A percentile compares a stretch with the other conserved stretches of the same genome.
These are phyloP conservation scores for Odontesthes bonariensis DNA, from an alignment of 2,113 vertebrate genomes.

Conservation along the genomic window DNA sequence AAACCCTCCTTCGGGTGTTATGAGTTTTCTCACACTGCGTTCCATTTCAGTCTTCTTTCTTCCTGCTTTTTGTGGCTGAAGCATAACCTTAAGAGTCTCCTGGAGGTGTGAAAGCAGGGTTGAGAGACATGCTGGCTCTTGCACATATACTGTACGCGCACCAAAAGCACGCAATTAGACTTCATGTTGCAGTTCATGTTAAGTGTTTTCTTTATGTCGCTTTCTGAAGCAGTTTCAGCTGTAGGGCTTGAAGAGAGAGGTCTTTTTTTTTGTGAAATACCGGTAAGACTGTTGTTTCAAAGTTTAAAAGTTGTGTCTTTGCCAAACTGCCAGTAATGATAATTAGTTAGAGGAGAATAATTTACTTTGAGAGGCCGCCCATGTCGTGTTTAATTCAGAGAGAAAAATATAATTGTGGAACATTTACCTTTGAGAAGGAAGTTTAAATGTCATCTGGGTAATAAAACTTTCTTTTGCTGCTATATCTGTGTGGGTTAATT, in stretches of 20 bases:
- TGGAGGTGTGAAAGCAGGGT: slow-evolving; percentile 39
- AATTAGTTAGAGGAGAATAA: slow-evolving; percentile 11
- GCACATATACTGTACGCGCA: neutral
- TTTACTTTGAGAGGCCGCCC: slow-evolving; percentile 5
- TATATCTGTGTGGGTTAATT: slow-evolving; percentile 58
- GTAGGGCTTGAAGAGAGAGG: too few species aligned
- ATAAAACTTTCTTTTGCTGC: slow-evolving; percentile 57
- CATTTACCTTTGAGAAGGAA: slow-evolving; percentile 11
- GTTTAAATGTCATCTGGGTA: slow-evolving; percentile 41
- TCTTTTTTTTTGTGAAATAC: too few species aligned
- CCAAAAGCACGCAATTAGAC: slow-evolving; percentile 49
- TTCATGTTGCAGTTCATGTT: slow-evolving; percentile 19
- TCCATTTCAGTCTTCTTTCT: slow-evolving; percentile 28
- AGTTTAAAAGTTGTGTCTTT: slow-evolving; percentile 16
- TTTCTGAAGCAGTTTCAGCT: too few species aligned
- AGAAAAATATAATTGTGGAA: slow-evolving; percentile 23
- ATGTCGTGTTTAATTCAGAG: slow-evolving; percentile 35
- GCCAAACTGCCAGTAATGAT: slow-evolving; percentile 4
- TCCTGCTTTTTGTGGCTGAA: slow-evolving; percentile 5
- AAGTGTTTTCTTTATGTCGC: too few species aligned
- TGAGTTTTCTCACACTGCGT: slow-evolving; percentile 48
- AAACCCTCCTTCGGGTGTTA: slow-evolving; percentile 52
- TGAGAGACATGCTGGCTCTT: slow-evolving; percentile 12
- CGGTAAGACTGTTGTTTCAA: neutral
- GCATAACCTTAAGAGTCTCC: slow-evolving; percentile 16